Percentiles rank a stretch among this genome's conserved stretches.
These are phyloP conservation scores for Actinia tenebrosa DNA, from an alignment of 64 coral and sea anemone genomes.

Conservation along the genomic window DNA sequence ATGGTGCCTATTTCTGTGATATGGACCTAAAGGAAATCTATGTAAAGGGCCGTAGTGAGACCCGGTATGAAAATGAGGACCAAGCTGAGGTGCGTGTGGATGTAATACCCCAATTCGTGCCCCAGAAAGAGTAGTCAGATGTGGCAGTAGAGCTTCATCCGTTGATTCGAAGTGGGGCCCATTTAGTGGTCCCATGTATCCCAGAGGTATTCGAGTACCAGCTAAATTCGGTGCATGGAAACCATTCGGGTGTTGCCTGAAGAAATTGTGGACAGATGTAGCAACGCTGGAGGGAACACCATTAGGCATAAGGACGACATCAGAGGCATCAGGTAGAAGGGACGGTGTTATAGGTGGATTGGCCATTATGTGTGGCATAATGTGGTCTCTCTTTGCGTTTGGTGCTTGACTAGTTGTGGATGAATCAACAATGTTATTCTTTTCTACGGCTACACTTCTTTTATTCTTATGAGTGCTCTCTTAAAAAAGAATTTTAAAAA, in stretches of 20 bases:
- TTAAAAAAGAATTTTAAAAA: background rate
- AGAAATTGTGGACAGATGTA: constrained; percentile 17
- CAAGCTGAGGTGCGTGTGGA: background rate
- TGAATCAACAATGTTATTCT: background rate
- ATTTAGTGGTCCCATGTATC: constrained; percentile 9
- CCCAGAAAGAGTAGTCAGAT: background rate
- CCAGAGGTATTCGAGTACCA: background rate
- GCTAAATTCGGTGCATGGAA: background rate
- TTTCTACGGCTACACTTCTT: background rate
- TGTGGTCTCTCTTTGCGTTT: constrained; percentile 21
- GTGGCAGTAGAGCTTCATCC: background rate
- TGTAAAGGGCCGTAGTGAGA: background rate
- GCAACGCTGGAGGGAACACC: constrained; percentile 4
- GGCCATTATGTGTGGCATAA: constrained; percentile 15
- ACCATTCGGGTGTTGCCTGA: constrained; percentile 22
- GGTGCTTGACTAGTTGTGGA: background rate
- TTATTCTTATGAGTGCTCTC: background rate
- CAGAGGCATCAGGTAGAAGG: constrained; percentile 12
- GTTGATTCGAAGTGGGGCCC: background rate
- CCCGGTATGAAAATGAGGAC: background rate
- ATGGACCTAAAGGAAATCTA: background rate
- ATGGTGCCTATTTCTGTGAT: too few species aligned
- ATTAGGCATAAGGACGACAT: constrained; percentile 29
- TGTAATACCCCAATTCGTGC: constrained; percentile 7
- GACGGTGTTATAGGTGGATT: constrained; percentile 22